Evolutionary conservation across 2,797 vertebrate species (phyloP).

Genomic region (Acipenser ruthenus): DNA sequence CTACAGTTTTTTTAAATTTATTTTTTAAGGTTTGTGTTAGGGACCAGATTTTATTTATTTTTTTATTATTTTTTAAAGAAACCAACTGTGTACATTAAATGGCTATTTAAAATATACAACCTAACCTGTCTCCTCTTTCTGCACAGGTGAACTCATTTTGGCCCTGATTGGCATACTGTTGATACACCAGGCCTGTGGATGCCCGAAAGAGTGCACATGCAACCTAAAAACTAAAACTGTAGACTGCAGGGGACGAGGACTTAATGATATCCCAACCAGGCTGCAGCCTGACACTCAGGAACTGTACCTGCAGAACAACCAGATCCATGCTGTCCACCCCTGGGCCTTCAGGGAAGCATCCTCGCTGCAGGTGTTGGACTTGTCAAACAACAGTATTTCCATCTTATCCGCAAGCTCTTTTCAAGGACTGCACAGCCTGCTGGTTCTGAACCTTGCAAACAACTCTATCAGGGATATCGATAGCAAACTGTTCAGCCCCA

Average conservation of each 20-base stretch:
- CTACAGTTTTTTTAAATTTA: no score
- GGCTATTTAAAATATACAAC: no score
- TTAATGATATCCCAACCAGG: slow-evolving; percentile 71
- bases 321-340: slow-evolving; percentile 71
- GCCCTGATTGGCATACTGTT: slow-evolving; percentile 46
- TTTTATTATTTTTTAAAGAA: no score
- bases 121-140: slow-evolving; percentile 18
- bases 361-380: slow-evolving; percentile 70
- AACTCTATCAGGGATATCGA: slow-evolving; percentile 81
- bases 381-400: slow-evolving; percentile 88
- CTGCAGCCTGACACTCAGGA: slow-evolving; percentile 76
- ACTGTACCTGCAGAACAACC: slow-evolving; percentile 83
- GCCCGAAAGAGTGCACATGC: slow-evolving; percentile 80
- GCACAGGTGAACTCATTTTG: slow-evolving; percentile 58
- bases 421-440: slow-evolving; percentile 67
- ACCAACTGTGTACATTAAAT: no score
- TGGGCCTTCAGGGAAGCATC: slow-evolving; percentile 73
- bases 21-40: no score
- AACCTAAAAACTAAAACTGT: slow-evolving; percentile 66
- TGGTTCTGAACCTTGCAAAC: slow-evolving; percentile 75
- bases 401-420: slow-evolving; percentile 69
- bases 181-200: slow-evolving; percentile 41
- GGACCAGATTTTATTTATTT: no score
- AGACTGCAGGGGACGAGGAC: slow-evolving; percentile 76
- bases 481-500: slow-evolving; percentile 69